phyloP scores from a whole-genome alignment of 2,888 invertebrate species.

The Acrobasis suavella region DNA sequence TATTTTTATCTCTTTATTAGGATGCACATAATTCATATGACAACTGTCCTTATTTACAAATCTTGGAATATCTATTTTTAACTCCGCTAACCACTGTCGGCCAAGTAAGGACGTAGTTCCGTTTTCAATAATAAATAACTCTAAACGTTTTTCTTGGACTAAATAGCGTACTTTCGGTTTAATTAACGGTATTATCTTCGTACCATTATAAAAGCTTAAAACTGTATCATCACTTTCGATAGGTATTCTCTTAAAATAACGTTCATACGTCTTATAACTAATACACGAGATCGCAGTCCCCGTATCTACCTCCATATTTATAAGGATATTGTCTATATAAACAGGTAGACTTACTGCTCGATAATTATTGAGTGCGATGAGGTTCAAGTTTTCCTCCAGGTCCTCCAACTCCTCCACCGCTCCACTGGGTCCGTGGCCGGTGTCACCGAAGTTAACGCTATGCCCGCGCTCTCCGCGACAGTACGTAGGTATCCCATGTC shows the following conservation, averaged over 20 bases:
- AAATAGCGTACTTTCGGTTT: conserved; percentile 26
- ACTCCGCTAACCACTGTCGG: conserved; percentile 32
- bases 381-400: not conserved
- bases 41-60: conserved; percentile 4
- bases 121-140: conserved; percentile 27
- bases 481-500: too few species aligned
- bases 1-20: not conserved
- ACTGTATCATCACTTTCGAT: conserved; percentile 24
- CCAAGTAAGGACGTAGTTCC: conserved; percentile 32
- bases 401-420: not conserved
- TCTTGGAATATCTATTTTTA: conserved; percentile 22
- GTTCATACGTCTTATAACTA: conserved; percentile 11
- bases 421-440: not conserved
- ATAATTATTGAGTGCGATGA: conserved; percentile 23
- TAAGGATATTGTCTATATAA: conserved; percentile 12
- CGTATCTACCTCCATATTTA: conserved; percentile 28
- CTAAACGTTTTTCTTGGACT: not conserved
- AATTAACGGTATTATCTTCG: conserved; percentile 28
- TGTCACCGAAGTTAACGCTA: not conserved
- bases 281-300: conserved; percentile 27
- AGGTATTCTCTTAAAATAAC: conserved; percentile 22
- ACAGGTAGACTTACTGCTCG: conserved; percentile 20
- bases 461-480: not conserved
- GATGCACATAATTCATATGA: not conserved
- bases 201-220: conserved; percentile 32